A percentile compares a stretch with the other conserved stretches of the same genome.
These are phyloP conservation scores for Coelogynopora nodosa DNA, from an alignment of 2,888 invertebrate genomes.

Conservation along the genomic window DNA sequence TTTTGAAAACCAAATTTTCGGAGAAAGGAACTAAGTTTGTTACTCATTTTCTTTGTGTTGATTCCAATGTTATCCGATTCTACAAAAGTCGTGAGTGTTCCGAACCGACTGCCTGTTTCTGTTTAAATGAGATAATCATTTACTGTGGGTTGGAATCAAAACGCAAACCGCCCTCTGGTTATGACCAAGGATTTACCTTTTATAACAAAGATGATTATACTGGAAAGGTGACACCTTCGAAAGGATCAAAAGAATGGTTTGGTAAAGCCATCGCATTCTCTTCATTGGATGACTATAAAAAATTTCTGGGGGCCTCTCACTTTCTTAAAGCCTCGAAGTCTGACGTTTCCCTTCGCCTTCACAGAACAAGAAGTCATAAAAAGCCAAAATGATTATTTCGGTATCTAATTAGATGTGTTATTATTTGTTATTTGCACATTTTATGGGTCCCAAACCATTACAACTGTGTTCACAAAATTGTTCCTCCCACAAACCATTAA, in stretches of 20 bases:
- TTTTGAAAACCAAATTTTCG: neutral
- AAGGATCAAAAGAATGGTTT: neutral
- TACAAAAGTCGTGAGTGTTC: neutral
- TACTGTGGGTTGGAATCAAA: neutral
- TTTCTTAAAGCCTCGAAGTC: neutral
- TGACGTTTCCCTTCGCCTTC: neutral
- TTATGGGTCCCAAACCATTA: too few relatives aligned
- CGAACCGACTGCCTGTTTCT: neutral
- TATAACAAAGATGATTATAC: neutral
- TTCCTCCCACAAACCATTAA: too few relatives aligned
- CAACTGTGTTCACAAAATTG: too few relatives aligned
- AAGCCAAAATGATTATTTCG: too few relatives aligned
- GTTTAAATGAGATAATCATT: neutral
- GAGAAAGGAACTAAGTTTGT: neutral
- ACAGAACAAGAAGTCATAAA: too few relatives aligned
- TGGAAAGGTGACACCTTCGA: neutral
- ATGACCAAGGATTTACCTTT: neutral
- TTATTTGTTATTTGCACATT: too few relatives aligned
- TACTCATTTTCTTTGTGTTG: neutral
- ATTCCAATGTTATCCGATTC: neutral
- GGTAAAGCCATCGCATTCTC: neutral
- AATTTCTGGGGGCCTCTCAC: neutral
- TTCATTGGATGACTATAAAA: neutral
- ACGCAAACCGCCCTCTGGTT: neutral
- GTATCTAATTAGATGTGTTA: too few relatives aligned